phyloP scores from a whole-genome alignment of 2,113 vertebrate genomes.

The Isichthys henryi region DNA sequence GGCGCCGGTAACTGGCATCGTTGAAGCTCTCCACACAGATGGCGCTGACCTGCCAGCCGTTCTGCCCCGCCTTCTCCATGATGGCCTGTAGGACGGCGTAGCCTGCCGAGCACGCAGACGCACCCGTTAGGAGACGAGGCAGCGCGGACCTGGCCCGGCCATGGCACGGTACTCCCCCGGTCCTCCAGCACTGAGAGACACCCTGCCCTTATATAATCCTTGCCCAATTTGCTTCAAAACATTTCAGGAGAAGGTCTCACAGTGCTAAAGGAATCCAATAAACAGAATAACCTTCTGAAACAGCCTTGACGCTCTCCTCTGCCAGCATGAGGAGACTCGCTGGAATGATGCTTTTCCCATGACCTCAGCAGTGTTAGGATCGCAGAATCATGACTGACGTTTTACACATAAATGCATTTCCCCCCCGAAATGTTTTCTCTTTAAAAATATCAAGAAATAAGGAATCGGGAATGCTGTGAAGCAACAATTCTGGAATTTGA shows the following conservation, averaged over 20 bases:
- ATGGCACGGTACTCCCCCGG: background rate
- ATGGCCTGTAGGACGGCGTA: constrained; percentile 98
- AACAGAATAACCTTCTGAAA: constrained; percentile 3
- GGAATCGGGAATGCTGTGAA: background rate
- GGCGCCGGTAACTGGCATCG: constrained; percentile 84
- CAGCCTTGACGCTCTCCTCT: background rate
- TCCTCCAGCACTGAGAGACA: background rate
- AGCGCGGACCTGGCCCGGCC: background rate
- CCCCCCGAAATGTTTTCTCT: background rate
- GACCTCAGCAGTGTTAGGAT: background rate
- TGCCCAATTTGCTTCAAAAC: background rate
- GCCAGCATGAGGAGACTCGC: background rate
- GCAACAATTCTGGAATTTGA: background rate
- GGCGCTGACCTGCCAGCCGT: constrained; percentile 96
- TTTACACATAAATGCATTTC: background rate
- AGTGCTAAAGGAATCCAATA: background rate
- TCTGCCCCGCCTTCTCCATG: constrained; percentile 98
- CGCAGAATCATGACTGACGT: background rate
- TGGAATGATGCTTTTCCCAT: background rate
- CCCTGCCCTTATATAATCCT: background rate
- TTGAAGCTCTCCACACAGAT: constrained; percentile 99
- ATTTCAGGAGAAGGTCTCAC: background rate
- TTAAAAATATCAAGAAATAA: background rate
- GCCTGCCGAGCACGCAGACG: constrained; percentile 63
- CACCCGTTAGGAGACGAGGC: background rate